Base-by-base conservation (phyloP, 2,797 vertebrate genomes). In the Sciaenops ocellatus region DNA sequence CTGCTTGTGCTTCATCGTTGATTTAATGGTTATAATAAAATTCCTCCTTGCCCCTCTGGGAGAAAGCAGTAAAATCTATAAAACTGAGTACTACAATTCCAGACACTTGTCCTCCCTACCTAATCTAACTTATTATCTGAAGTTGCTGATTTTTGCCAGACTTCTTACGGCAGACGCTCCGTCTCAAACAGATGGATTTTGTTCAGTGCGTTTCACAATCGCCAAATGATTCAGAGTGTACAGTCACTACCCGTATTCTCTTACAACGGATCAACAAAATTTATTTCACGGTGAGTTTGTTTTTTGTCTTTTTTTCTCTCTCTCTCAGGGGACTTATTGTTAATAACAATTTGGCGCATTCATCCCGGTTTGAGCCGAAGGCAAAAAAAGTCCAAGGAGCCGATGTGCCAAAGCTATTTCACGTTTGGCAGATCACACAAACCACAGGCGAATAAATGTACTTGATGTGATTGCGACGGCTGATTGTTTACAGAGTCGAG, bases 401-500 rank as follows among this genome's bases (percentile, higher is more conserved):
- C n/a, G 6, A 66, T 87, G 78, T 91, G 91, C 92, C 91, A 93
- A 87, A 94, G 82, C 82, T 88, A 90, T 91, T 92, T 90, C 55
- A 87, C 54, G 65, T 93, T 93, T 94, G 92, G 92, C 92, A 87
- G 79, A 92, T 90, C 73, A 76, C 61, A 73, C 65, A 85, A 85
- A 92, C 93, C 92, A 69, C 90, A 91, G 78, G 61, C 73, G 74
- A 89, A 91, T 77, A 38, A 91, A 87, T 85, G 76, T 85, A 82
- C 84, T 90, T 84, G 87, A 92, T 92, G 82, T 84, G 87, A 91
- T 89, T 85, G 82, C 57, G 56, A 89, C 52, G 62, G 79, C 79
- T 86, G 87, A 89, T 88, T 94, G 92, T 95, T 94, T 94, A 93
- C 90, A 92, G 91, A 94, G 89, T 72, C 1, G 48, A 74, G 83